Conservation (phyloP, 1,140 invertebrate genomes). For the Pogonomyrmex barbatus region DNA sequence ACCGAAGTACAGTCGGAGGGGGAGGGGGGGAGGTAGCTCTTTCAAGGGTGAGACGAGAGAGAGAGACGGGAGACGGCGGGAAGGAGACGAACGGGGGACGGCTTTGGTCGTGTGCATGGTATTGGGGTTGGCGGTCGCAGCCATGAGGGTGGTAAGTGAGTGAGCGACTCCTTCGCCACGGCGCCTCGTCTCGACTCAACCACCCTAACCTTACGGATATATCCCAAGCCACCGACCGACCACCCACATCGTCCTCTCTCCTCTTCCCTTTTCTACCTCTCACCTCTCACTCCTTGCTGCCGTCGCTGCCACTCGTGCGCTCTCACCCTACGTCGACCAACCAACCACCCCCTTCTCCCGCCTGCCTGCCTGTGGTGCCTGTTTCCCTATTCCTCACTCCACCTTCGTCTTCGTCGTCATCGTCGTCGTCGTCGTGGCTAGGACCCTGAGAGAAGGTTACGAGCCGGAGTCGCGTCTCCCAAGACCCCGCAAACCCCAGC, state of each 20-base stretch:
- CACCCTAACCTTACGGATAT: conserved; percentile 74
- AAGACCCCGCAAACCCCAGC: conserved; percentile 83
- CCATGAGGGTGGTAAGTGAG: conserved; percentile 85
- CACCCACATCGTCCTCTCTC: conserved; percentile 28
- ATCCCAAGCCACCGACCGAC: conserved; percentile 69
- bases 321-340: conserved; percentile 73
- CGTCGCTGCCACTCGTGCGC: conserved; percentile 62
- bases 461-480: conserved; percentile 79
- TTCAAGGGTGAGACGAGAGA: conserved; percentile 60
- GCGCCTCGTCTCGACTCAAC: conserved; percentile 76
- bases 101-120: conserved; percentile 71
- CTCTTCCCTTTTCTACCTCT: conserved; percentile 50
- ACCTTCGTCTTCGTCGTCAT: conserved; percentile 72
- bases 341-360: conserved; percentile 23
- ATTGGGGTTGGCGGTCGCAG: conserved; percentile 81
- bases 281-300: conserved; percentile 58
- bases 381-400: conserved; percentile 82
- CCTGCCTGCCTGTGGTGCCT: conserved; percentile 70
- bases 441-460: conserved; percentile 79
- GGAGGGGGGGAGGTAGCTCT: conserved; percentile 38
- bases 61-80: conserved; percentile 1
- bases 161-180: conserved; percentile 84
- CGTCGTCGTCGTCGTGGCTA: conserved; percentile 71
- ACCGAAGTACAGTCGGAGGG: conserved; percentile 52
- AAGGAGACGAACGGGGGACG: conserved; percentile 50